Evolutionary conservation across 2,888 invertebrate genomes (phyloP), one percentile per base, ranked within the genome.

Genomic region (Cerastoderma edule): DNA sequence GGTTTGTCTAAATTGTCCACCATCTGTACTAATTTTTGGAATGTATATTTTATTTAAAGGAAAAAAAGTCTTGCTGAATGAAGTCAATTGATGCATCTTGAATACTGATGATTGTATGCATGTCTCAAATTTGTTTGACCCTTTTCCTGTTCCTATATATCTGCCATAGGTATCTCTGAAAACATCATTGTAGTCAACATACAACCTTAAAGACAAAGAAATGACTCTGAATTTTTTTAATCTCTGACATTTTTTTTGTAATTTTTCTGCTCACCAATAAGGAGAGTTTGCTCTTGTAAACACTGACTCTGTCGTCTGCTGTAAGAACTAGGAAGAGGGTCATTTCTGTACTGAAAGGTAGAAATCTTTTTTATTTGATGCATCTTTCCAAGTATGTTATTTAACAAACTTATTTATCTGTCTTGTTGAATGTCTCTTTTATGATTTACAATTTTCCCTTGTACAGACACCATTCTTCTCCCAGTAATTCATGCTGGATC

Each of bases 341-440:
- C n/a, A n/a, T n/a, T n/a, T n/a, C n/a, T n/a, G n/a, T n/a, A n/a
- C 60, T 39, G 60, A 60, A 60, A 24, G 22, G 60, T 60, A 60
- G 60, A 60, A 60, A 60, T 60, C 60, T 60, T 60, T 19, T 39
- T 33, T 60, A 33, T 50, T n/a, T 50, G n/a, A 50, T 50, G 60
- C 60, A 39, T 60, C 22, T 13, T 50, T 50, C 50, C 10, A 22
- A 50, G n/a, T 10, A 50, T 50, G 19, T 50, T 22, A 50, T 10
- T 50, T 50, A 50, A 50, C 50, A 50, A 46, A 22, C 22, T 27
- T n/a, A n/a, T 60, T 57, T 57, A 32, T 30, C 28, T 32, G 10
- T 28, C 32, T 57, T 32, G 33, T 24, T 27, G 24, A 27, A 27
- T 54, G 6, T 56, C 16, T 32, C 8, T 27, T 24, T 53, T 27